Evolutionary conservation across 2,888 invertebrate genomes (phyloP).

Genomic region (Schizaphis graminum): DNA sequence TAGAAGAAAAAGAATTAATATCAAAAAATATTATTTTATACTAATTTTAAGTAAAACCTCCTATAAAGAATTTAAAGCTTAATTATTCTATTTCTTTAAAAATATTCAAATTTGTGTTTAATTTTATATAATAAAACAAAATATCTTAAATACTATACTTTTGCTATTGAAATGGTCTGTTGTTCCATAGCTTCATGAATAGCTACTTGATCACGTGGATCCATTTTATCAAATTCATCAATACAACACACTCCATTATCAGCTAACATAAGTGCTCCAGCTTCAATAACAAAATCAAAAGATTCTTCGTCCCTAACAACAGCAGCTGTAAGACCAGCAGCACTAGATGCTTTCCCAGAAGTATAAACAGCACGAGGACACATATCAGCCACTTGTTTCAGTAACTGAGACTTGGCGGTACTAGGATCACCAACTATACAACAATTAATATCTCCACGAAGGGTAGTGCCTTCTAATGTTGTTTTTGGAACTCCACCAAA

Average conservation of each 20-base stretch:
- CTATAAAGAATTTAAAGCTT: background rate
- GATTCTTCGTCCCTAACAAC: constrained; percentile 98
- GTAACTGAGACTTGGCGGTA: constrained; percentile 96
- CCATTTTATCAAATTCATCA: constrained; percentile 99
- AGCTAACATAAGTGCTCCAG: constrained; percentile 99
- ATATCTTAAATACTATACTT: constrained; percentile 74
- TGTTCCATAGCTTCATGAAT: constrained; percentile 99
- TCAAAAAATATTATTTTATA: background rate
- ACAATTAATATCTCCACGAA: constrained; percentile 97
- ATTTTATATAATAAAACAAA: background rate
- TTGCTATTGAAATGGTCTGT: constrained; percentile 98
- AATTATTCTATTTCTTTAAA: background rate
- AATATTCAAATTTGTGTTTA: background rate
- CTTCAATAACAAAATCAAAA: constrained; percentile 98
- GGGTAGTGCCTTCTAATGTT: constrained; percentile 89
- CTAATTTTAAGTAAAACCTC: background rate
- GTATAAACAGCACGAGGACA: constrained; percentile 97
- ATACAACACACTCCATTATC: constrained; percentile 99
- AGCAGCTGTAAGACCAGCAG: constrained; percentile 98
- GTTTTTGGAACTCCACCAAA: constrained; percentile 98
- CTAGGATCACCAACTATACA: constrained; percentile 99
- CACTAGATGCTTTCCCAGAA: constrained; percentile 97
- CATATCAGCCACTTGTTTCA: constrained; percentile 95
- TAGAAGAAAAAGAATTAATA: background rate
- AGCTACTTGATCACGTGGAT: constrained; percentile 95